Evolutionary conservation across 2,888 invertebrate species (phyloP).

Genomic region (Leptinotarsa rubiginosa): DNA sequence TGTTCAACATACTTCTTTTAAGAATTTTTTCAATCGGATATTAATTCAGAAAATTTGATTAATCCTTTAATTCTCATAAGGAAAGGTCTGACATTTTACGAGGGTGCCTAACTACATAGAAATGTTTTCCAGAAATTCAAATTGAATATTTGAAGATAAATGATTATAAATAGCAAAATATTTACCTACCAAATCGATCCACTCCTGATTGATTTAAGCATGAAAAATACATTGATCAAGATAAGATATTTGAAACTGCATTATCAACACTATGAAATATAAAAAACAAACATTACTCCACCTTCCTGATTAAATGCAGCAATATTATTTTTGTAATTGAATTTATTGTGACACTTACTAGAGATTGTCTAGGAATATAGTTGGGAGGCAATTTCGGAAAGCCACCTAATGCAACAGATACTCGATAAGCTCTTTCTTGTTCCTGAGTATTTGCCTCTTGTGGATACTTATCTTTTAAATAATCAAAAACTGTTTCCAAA

Average conservation of each 20-base stretch:
- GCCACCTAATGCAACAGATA: conserved; percentile 69
- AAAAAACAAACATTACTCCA: background rate
- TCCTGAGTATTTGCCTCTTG: conserved; percentile 39
- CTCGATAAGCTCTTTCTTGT: conserved; percentile 41
- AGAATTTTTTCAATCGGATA: too few relatives aligned
- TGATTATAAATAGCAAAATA: conserved; percentile 13
- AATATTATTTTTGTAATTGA: too few relatives aligned
- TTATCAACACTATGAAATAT: background rate
- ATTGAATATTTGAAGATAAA: background rate
- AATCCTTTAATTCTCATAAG: too few relatives aligned
- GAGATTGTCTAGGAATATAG: conserved; percentile 67
- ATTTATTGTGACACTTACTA: conserved; percentile 64
- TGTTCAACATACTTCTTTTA: too few relatives aligned
- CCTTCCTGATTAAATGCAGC: too few relatives aligned
- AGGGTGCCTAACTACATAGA: background rate
- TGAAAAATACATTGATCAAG: conserved; percentile 29
- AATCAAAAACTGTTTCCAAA: conserved; percentile 38
- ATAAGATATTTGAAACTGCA: conserved; percentile 19
- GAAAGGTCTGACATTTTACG: too few relatives aligned
- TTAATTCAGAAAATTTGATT: too few relatives aligned
- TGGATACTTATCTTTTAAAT: conserved; percentile 40
- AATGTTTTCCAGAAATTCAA: background rate
- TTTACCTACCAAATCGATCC: conserved; percentile 37
- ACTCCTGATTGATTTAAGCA: conserved; percentile 36
- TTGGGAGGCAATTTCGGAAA: conserved; percentile 71